Base-by-base conservation (phyloP, 2,113 vertebrate genomes). In the Tylochromis polylepis region DNA sequence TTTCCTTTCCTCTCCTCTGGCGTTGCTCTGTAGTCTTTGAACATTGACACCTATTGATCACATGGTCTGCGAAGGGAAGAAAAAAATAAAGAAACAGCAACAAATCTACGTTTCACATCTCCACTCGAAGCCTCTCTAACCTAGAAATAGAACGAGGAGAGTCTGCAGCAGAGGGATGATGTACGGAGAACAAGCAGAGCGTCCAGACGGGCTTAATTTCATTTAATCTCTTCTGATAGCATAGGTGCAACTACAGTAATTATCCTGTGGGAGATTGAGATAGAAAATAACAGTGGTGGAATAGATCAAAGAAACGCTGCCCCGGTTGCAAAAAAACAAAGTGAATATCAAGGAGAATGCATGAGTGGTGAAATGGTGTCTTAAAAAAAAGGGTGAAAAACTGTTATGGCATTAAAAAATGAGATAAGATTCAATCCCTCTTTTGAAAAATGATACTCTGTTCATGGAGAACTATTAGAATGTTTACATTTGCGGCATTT, bases 401-500 rank as follows among this genome's bases (percentile, higher is more conserved):
- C 27, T 80, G 58, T 46, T 57, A 43, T 89, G 90, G 90, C 89
- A 67, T 87, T 93, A 92, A 95, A 94, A 93, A 95, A 95, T 88
- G 87, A 95, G 94, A 95, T 94, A 90, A 91, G 92, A 96, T 95
- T 94, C 92, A 94, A 90, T 95, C 92, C 94, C 86, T 93, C 91
- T 93, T 94, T 95, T 96, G 96, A 96, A 95, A 96, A 96, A 97
- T 96, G 92, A 95, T 91, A 24, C 91, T 86, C 84, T 29, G 85
- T 91, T 96, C 94, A 83, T 85, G 60, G 93, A 95, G 93, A 94
- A 95, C 96, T 95, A 96, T 96, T 96, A 96, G 93, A 96, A 94
- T 96, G 96, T 97, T 97, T 97, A 96, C 95, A 96, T 96, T 96
- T 94, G 92, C 92, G 49, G 94, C 95, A 94, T 96, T 97, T 96